phyloP scores from a whole-genome alignment of 2,888 invertebrate species.

The Esperia sulphurella region DNA sequence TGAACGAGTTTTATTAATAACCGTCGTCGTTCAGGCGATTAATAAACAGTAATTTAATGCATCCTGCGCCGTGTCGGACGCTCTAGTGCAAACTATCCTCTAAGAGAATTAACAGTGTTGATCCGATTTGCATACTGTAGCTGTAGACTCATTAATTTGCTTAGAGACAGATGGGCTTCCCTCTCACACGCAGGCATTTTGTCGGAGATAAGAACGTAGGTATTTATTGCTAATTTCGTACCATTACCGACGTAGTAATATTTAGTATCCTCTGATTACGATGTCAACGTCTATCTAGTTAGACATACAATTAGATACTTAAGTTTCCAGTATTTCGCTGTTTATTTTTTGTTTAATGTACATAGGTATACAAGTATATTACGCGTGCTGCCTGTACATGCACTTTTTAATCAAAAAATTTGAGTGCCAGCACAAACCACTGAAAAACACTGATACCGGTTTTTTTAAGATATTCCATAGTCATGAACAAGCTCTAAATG shows the following conservation, averaged over 20 bases:
- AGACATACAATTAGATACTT: no score
- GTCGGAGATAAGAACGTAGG: conserved; percentile 2
- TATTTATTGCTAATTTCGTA: conserved; percentile 5
- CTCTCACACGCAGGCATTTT: conserved; percentile 12
- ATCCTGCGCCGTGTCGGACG: conserved; percentile 29
- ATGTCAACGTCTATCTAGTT: conserved; percentile 1
- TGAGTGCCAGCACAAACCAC: no score
- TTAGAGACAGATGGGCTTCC: conserved; percentile 26
- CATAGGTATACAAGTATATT: no score
- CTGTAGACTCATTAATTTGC: conserved; percentile 30
- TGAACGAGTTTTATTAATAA: conserved; percentile 31
- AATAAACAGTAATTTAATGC: conserved; percentile 43
- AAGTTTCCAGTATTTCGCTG: no score
- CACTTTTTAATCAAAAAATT: no score
- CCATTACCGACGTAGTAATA: not conserved
- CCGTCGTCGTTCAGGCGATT: conserved; percentile 31
- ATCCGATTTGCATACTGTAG: conserved; percentile 38
- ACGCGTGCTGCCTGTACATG: no score
- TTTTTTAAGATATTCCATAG: no score
- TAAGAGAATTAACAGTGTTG: conserved; percentile 24
- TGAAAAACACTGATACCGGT: no score
- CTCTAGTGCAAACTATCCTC: conserved; percentile 18
- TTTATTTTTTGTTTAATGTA: no score
- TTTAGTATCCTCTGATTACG: no score
- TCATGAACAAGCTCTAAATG: no score